Base-by-base conservation (phyloP, 1,140 invertebrate species). In the Apis dorsata region DNA sequence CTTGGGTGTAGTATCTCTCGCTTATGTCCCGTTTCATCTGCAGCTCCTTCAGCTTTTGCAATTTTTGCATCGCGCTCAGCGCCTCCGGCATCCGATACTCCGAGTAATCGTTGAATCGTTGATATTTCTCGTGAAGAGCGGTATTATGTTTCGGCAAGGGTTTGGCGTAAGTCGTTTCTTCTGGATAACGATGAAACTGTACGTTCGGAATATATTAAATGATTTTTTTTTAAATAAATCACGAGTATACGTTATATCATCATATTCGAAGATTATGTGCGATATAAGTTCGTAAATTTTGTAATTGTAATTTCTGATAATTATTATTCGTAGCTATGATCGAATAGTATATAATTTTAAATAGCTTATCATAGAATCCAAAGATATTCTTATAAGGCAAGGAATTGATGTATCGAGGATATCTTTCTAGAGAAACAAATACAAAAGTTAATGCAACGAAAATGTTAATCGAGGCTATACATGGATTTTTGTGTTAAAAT, bases 1-100 rank as follows among this genome's bases (percentile, higher is more conserved):
- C 79, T 0, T 86, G 74, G 2, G 83, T 80, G 57, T 90, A 91
- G 65, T 85, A 89, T 74, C 83, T 87, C 24, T 91, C 90, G 13
- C 71, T 83, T 0, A 81, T 28, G 34, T 90, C 86, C 13, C 86
- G 60, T 49, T 75, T 80, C 51, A 87, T 79, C 59, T 90, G 88
- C 1, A 89, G 71, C 76, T 91, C 88, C 19, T 75, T 85, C 19
- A 88, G 7, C 24, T 21, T 82, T 21, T 88, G 69, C 51, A 91
- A 68, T n/a, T 80, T 89, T 55, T 81, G 84, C 71, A 84, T 65
- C 28, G 85, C 84, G 2, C 81, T 13, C 11, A 77, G 7, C 2
- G 83, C 65, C 1, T 89, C 79, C 2, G 87, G 66, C 28, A 83
- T 21, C 11, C 66, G 70, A 0, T 63, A 51, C 15, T 62, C 55